Evolutionary conservation across 2,888 invertebrate species (phyloP).

Genomic region (Drosophila longiperda): DNA sequence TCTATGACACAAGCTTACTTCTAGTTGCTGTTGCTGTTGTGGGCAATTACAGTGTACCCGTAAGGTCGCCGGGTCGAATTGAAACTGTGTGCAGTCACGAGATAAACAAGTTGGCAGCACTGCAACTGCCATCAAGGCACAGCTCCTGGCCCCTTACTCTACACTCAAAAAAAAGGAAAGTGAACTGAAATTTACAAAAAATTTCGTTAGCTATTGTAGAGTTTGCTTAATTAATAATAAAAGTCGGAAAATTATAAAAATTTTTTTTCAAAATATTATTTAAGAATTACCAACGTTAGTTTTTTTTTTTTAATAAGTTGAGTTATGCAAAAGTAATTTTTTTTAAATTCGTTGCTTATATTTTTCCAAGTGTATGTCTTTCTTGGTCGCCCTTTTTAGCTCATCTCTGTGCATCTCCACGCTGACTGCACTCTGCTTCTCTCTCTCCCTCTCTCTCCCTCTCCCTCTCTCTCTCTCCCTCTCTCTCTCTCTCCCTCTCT

Average conservation of each 20-base stretch:
- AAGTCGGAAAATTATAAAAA: no score
- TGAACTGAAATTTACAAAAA: background rate
- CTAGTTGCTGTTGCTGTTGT: conserved; percentile 46
- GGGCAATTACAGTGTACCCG: conserved; percentile 56
- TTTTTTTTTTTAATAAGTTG: no score
- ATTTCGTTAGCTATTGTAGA: no score
- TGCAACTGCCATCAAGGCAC: conserved; percentile 64
- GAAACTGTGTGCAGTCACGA: conserved; percentile 68
- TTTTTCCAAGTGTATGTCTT: background rate
- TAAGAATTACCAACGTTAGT: no score
- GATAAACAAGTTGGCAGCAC: conserved; percentile 77
- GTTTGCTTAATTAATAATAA: no score
- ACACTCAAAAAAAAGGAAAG: background rate
- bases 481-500: background rate
- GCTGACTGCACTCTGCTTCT: conserved; percentile 11
- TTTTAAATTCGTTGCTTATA: fast-evolving
- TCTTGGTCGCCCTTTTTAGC: background rate
- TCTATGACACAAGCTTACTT: conserved; percentile 32
- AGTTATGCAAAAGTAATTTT: background rate
- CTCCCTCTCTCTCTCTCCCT: no score
- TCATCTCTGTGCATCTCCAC: background rate
- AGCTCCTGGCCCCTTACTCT: conserved; percentile 4
- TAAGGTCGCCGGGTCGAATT: conserved; percentile 63
- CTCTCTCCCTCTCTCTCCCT: background rate
- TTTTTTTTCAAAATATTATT: no score